These are phyloP conservation scores for Aphidius gifuensis DNA, from an alignment of 1,140 invertebrate species.

Conservation along the genomic window DNA sequence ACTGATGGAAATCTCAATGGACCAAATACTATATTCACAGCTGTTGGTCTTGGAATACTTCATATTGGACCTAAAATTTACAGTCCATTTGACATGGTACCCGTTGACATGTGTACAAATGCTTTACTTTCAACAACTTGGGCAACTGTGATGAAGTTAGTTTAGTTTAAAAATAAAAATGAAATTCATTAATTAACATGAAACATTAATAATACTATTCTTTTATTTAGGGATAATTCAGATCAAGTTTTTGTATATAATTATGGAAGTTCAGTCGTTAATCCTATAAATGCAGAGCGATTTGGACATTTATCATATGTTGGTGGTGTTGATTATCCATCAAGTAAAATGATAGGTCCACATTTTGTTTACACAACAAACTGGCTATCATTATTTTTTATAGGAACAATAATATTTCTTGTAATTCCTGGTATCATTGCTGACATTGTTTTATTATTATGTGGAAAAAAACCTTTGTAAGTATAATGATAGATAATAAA, in stretches of 20 bases:
- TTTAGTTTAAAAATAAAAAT: no score
- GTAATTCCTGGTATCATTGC: slow-evolving; percentile 60
- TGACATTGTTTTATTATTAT: slow-evolving; percentile 49
- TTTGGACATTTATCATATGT: slow-evolving; percentile 55
- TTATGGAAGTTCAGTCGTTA: slow-evolving; percentile 64
- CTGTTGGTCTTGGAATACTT: slow-evolving; percentile 64
- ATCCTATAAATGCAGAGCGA: slow-evolving; percentile 63
- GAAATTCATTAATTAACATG: background rate
- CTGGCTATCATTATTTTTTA: slow-evolving; percentile 26
- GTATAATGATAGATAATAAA: no score
- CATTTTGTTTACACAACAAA: slow-evolving; percentile 33
- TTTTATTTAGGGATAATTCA: no score
- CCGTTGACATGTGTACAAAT: slow-evolving; percentile 79
- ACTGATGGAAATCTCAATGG: slow-evolving; percentile 71
- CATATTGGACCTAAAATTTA: slow-evolving; percentile 63
- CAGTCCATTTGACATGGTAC: slow-evolving; percentile 67
- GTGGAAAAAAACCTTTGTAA: slow-evolving; percentile 23
- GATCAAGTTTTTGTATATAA: slow-evolving; percentile 61
- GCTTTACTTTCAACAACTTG: slow-evolving; percentile 70
- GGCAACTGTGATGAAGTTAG: slow-evolving; percentile 58
- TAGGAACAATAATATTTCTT: slow-evolving; percentile 55
- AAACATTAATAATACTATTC: no score
- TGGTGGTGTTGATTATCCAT: slow-evolving; percentile 46
- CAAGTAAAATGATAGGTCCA: slow-evolving; percentile 5
- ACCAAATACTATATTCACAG: slow-evolving; percentile 54